These are phyloP conservation scores for Macropus fuliginosus DNA, from an alignment of 2,797 vertebrate species.

Conservation along the genomic window DNA sequence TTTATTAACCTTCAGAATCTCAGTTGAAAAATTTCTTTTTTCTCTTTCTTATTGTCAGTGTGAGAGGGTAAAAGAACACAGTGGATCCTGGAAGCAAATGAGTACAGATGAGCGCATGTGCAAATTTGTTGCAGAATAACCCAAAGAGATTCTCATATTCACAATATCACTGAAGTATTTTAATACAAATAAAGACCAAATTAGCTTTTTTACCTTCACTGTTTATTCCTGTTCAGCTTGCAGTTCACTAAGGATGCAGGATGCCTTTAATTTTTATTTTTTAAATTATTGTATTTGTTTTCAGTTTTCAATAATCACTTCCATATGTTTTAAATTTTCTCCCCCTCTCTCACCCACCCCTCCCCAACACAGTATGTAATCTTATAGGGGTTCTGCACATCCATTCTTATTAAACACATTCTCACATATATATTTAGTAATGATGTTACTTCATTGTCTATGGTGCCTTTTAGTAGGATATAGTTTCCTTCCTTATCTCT, in stretches of 20 bases:
- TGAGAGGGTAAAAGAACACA: neutral
- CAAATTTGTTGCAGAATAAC: neutral
- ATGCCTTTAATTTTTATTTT: neutral
- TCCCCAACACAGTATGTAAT: no score
- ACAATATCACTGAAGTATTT: neutral
- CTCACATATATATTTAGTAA: no score
- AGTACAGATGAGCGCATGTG: neutral
- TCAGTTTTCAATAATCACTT: no score
- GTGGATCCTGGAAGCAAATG: neutral
- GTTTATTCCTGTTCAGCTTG: neutral
- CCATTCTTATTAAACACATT: no score
- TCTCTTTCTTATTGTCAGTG: neutral
- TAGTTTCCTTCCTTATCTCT: no score
- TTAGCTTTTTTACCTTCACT: neutral
- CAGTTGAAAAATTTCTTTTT: neutral
- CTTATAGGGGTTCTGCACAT: no score
- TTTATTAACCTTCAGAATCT: neutral
- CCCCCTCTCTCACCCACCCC: no score
- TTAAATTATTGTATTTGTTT: no score
- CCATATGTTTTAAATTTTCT: no score
- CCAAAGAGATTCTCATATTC: neutral
- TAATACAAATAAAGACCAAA: neutral
- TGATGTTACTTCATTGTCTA: no score
- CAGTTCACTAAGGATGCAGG: neutral
- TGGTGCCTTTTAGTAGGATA: no score